A percentile compares a stretch with the other conserved stretches of the same genome.
Evolutionary conservation across 2,888 invertebrate species (phyloP).

Genomic region (Temnothorax ravouxi): DNA sequence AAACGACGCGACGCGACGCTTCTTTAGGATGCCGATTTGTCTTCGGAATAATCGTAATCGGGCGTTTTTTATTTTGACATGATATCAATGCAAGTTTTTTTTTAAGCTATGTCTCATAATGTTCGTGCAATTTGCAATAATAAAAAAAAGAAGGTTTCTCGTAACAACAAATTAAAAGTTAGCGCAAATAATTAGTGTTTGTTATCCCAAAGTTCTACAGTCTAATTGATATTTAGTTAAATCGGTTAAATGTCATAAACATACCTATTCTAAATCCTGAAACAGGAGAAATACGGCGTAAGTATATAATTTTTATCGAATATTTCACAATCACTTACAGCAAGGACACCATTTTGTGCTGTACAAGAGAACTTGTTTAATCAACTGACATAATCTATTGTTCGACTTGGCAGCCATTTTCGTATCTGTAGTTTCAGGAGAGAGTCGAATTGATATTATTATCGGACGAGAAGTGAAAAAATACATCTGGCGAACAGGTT

Average conservation of each 20-base stretch:
- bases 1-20: too few species aligned
- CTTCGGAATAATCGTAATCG: not conserved
- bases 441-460: not conserved
- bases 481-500: not conserved
- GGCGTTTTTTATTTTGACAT: not conserved
- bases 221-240: not conserved
- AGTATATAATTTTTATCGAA: constrained; percentile 2
- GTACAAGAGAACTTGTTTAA: constrained; percentile 33
- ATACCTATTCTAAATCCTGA: not conserved
- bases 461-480: constrained; percentile 17
- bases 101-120: not conserved
- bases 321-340: not conserved
- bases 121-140: not conserved
- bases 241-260: constrained; percentile 16
- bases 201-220: not conserved
- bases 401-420: not conserved
- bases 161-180: constrained; percentile 7
- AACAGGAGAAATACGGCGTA: not conserved
- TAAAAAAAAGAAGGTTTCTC: not conserved
- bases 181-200: not conserved
- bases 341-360: not conserved
- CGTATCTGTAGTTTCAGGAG: not conserved
- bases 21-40: too few species aligned
- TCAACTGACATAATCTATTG: not conserved
- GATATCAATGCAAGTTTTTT: not conserved